Evolutionary conservation across 1,140 invertebrate genomes (phyloP).

Genomic region (Campoletis sonorensis): DNA sequence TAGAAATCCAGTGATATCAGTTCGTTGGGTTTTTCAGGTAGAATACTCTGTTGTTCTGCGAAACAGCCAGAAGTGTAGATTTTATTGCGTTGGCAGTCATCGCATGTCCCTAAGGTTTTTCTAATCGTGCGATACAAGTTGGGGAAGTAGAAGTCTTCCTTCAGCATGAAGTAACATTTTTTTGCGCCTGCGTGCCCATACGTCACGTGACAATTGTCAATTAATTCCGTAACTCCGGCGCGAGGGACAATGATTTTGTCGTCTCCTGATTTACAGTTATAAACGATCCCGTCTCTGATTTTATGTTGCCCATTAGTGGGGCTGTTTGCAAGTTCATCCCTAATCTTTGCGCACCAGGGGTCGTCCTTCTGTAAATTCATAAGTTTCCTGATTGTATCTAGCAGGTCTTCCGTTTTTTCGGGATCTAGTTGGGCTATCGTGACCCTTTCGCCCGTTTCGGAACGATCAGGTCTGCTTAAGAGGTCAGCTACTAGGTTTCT

Average conservation of each 20-base stretch:
- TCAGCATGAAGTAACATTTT: background rate
- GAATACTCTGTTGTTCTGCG: background rate
- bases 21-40: background rate
- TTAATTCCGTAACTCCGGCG: background rate
- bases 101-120: background rate
- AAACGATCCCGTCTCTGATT: background rate
- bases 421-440: background rate
- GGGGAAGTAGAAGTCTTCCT: background rate
- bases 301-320: no score
- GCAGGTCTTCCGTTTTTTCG: background rate
- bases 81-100: background rate
- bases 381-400: no score
- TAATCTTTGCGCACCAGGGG: no score
- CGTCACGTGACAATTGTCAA: conserved; percentile 31
- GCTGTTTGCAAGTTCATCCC: no score
- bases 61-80: background rate
- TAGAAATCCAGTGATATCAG: conserved; percentile 11
- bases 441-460: background rate
- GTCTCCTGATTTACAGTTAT: background rate
- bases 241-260: background rate
- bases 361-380: background rate
- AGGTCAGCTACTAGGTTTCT: conserved; percentile 62
- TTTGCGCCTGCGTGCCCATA: conserved; percentile 21
- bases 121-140: background rate
- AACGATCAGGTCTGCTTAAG: conserved; percentile 42